Base-by-base conservation (phyloP, 2,797 vertebrate species). In the Galaxias olidus region DNA sequence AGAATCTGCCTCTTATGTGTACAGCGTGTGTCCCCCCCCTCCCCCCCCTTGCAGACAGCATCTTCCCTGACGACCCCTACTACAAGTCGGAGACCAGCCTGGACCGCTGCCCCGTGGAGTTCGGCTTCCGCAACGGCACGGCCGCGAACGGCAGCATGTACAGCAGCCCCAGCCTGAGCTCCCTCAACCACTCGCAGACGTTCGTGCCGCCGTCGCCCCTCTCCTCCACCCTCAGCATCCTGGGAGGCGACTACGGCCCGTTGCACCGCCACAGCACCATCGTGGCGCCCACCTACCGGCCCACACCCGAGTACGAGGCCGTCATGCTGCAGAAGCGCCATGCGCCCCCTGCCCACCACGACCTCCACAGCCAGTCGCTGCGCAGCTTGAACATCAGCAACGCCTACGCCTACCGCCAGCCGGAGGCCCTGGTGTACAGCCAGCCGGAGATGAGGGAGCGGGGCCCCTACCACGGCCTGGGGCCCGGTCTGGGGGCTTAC, bases 241-340 rank as follows among this genome's bases (percentile, higher is more conserved):
- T 96, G 0, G 92, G 95, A 66, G 97, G 94, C 0, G 97, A 99
- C 85, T 98, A 96, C 66, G 94, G 97, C 81, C 95, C 96, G 19
- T 96, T 91, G 88, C 96, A 97, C 82, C 94, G 96, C 50, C 97
- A 98, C 56, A 98, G 96, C 0, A 95, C 96, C 79, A 96, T 98
- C 84, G 96, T 98, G 0, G 95, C 96, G 47, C 97, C 97, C 0
- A 98, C 97, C 5, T 99, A 99, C 75, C 85, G 97, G 71, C 97
- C 95, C 8, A 99, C 97, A 0, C 97, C 97, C 0, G 97, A 99
- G 64, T 99, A 99, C 0, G 96, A 99, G 20, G 94, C 95, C 0
- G 96, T 98, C 59, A 96, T 98, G 95, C 90, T 95, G 53, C 96
- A 98, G 84, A 97, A 97, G 81, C 88, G 93, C 11, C 93, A 92